Evolutionary conservation across 2,888 invertebrate genomes (phyloP).

Genomic region (Meteorus cinctellus): DNA sequence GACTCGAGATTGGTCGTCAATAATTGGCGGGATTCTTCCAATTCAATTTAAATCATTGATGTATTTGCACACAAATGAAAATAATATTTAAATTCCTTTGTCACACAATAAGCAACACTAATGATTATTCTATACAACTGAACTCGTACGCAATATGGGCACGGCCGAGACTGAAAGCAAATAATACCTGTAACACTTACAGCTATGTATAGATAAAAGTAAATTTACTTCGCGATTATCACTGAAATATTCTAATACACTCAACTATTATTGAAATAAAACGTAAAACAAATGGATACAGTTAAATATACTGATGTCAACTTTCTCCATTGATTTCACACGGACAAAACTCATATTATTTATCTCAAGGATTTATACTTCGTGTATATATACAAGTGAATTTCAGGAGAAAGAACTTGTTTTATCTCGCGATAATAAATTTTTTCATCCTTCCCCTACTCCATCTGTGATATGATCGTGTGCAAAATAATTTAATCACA

Average conservation of each 20-base stretch:
- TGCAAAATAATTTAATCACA: too few species aligned
- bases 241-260: background rate
- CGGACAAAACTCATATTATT: background rate
- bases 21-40: slow-evolving; percentile 27
- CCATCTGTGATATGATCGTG: too few species aligned
- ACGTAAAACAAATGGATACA: background rate
- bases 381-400: background rate
- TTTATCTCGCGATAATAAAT: background rate
- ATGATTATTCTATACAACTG: background rate
- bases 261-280: slow-evolving; percentile 13
- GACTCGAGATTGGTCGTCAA: background rate
- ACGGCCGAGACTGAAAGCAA: background rate
- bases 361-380: background rate
- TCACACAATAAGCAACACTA: background rate
- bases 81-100: background rate
- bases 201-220: slow-evolving; percentile 3
- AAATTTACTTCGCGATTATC: slow-evolving; percentile 8
- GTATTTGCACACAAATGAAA: background rate
- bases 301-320: background rate
- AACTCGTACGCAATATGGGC: background rate
- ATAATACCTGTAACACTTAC: background rate
- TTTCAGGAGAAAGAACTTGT: background rate
- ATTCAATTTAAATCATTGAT: slow-evolving; percentile 3
- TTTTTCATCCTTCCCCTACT: background rate
- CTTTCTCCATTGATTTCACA: slow-evolving; percentile 14